Base-by-base conservation (phyloP, 1,140 invertebrate genomes). In the Ostrea edulis region DNA sequence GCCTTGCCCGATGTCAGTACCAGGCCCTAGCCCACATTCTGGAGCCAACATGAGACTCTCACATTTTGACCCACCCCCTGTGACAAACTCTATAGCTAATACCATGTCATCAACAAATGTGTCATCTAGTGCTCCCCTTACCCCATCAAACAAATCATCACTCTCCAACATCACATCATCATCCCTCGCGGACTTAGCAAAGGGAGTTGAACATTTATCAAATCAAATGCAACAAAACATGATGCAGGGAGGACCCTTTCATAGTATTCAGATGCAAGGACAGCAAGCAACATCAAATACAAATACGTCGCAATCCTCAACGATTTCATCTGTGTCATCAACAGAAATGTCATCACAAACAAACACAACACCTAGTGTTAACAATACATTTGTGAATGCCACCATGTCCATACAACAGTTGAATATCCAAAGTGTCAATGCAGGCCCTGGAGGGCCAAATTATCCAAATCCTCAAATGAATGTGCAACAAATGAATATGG, bases 321-420 rank as follows among this genome's bases (percentile, higher is more conserved):
- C 68, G 51, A 89, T 89, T 83, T 71, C 86, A 77, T 71, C 87
- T n/a, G 83, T 87, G 53, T 44, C 90, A 89, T 17, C 88, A 62
- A 65, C 87, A 86, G 55, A 88, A 82, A 85, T 83, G 71, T 58
- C 86, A 52, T 87, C 90, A 68, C 88, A 90, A 77, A 89, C 89
- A 82, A 86, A 90, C 58, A 87, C 86, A 44, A 94, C 95, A 29
- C 95, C 95, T 84, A 95, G 93, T 90, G 95, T 96, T 25, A 96
- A 96, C 91, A 96, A 96, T 91, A 95, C 95, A 12, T 96, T 94
- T 92, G 95, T 95, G 12, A 96, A 95, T 93, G 94, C 95, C 22
- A 95, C 95, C 55, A 95, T 96, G 94, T 95, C 95, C 65, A 96
- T 96, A 71, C 95, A 95, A 88, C 95, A 96, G 89, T 92, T 96